Evolutionary conservation across 1,140 invertebrate genomes (phyloP).

Genomic region (Nixonia krombeini): DNA sequence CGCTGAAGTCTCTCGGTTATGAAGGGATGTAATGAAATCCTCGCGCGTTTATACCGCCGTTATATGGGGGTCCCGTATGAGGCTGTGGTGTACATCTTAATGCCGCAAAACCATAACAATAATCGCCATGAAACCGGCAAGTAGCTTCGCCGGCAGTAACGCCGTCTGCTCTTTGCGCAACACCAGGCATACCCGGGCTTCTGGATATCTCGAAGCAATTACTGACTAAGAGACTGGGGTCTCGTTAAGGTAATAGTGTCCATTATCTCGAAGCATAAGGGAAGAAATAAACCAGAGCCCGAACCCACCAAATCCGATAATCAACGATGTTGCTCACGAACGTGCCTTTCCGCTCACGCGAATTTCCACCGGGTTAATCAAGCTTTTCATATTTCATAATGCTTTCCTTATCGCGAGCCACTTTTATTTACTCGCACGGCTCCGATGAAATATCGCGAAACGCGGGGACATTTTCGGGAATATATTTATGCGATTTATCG

Average conservation of each 20-base stretch:
- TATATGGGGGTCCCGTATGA: constrained; percentile 50
- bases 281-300: constrained; percentile 65
- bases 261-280: constrained; percentile 64
- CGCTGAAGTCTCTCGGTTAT: constrained; percentile 56
- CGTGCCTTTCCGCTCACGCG: constrained; percentile 27
- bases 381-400: too few species aligned
- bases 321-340: constrained; percentile 51
- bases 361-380: constrained; percentile 13
- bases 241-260: constrained; percentile 70
- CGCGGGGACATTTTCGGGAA: too few species aligned
- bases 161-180: constrained; percentile 52
- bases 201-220: constrained; percentile 69
- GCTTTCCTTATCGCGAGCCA: too few species aligned
- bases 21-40: constrained; percentile 67
- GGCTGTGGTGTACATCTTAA: constrained; percentile 65
- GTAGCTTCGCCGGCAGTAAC: constrained; percentile 63
- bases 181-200: constrained; percentile 40
- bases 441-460: too few species aligned
- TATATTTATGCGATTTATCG: too few species aligned
- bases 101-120: constrained; percentile 69
- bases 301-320: constrained; percentile 54
- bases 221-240: constrained; percentile 65
- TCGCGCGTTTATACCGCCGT: constrained; percentile 34
- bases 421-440: too few species aligned
- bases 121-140: constrained; percentile 62